A percentile compares a stretch with the other conserved stretches of the same genome.
Conservation (phyloP, 2,888 invertebrate species). For the Amiota communis region DNA sequence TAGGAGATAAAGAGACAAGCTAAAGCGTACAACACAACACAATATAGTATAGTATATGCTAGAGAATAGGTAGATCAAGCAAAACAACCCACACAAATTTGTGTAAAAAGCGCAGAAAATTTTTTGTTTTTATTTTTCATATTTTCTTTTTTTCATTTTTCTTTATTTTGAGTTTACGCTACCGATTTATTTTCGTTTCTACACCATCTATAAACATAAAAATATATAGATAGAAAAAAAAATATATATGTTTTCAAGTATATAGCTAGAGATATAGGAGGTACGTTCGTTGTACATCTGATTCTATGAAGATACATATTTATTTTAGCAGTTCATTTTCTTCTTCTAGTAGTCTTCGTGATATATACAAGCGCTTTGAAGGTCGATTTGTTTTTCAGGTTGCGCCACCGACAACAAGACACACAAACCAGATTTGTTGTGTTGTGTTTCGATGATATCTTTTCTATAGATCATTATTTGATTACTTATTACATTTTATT, state of each 20-base stretch:
- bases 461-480: not conserved
- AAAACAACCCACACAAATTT: constrained; percentile 1
- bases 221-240: constrained; percentile 5
- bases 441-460: not conserved
- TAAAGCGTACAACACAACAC: too few species aligned
- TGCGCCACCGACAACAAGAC: constrained; percentile 13
- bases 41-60: too few species aligned
- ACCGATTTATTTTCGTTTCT: constrained; percentile 60
- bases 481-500: not conserved
- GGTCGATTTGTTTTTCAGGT: constrained; percentile 47
- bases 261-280: too few species aligned
- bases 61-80: too few species aligned
- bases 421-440: not conserved
- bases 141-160: constrained; percentile 48
- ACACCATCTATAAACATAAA: constrained; percentile 20
- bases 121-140: constrained; percentile 49
- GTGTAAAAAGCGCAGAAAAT: constrained; percentile 40
- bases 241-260: not conserved
- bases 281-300: too few species aligned
- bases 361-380: constrained; percentile 51
- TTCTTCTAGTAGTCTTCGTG: too few species aligned
- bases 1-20: too few species aligned
- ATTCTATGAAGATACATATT: too few species aligned
- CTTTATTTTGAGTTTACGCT: constrained; percentile 54
- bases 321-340: too few species aligned